phyloP scores from a whole-genome alignment of 2,797 vertebrate species.

The Sebastes dallii region DNA sequence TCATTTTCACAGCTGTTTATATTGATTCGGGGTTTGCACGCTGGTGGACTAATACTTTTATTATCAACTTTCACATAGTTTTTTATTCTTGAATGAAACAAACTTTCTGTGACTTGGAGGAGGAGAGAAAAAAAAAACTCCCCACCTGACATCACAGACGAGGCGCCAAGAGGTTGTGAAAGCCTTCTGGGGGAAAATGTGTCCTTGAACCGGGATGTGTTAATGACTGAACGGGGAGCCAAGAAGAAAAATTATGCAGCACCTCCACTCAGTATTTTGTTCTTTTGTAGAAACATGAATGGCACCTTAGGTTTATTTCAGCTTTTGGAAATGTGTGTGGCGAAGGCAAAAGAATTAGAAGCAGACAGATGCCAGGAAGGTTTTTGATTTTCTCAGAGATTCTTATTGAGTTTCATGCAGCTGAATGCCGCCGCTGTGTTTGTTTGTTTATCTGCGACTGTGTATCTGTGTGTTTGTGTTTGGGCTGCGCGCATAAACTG shows the following conservation, averaged over 20 bases:
- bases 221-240: constrained; percentile 67
- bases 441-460: constrained; percentile 51
- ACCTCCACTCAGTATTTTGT: constrained; percentile 48
- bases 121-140: neutral
- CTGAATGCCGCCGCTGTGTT: constrained; percentile 39
- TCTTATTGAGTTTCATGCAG: constrained; percentile 40
- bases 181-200: constrained; percentile 63
- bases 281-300: constrained; percentile 65
- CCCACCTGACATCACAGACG: constrained; percentile 58
- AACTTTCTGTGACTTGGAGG: constrained; percentile 57
- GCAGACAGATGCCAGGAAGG: constrained; percentile 43
- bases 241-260: constrained; percentile 53
- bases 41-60: constrained; percentile 34
- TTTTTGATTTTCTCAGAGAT: constrained; percentile 53
- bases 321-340: constrained; percentile 12
- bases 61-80: constrained; percentile 56
- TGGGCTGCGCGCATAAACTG: neutral
- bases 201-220: constrained; percentile 75
- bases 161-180: constrained; percentile 74
- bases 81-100: constrained; percentile 55
- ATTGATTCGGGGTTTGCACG: constrained; percentile 29
- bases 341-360: constrained; percentile 34
- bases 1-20: constrained; percentile 38
- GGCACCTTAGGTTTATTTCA: constrained; percentile 59
- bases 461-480: constrained; percentile 33